These are phyloP conservation scores for Rotaria magnacalcarata DNA, from an alignment of 2,888 invertebrate species.

Conservation along the genomic window DNA sequence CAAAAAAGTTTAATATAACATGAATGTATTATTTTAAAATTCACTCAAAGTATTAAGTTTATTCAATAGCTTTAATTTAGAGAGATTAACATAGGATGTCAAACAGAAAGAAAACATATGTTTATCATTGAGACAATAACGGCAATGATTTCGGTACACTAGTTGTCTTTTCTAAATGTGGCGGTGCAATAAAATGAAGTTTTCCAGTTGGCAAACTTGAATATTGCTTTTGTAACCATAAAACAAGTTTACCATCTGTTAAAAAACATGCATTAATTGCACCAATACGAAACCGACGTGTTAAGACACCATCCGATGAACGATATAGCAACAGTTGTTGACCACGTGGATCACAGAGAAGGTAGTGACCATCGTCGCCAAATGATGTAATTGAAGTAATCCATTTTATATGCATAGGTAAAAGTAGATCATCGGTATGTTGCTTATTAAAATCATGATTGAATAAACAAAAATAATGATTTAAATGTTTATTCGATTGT, in stretches of 20 bases:
- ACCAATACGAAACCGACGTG: slow-evolving; percentile 24
- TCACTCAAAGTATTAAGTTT: no score
- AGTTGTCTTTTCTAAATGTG: background rate
- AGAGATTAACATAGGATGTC: no score
- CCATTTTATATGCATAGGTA: background rate
- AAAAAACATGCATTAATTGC: background rate
- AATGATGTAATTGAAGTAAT: background rate
- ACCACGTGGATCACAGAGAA: slow-evolving; percentile 33
- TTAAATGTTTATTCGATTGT: background rate
- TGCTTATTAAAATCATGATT: background rate
- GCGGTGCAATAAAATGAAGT: background rate
- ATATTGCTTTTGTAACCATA: slow-evolving; percentile 37
- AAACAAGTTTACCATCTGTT: slow-evolving; percentile 4
- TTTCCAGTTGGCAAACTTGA: background rate
- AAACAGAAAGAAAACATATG: no score
- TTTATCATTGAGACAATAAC: background rate
- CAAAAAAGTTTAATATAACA: no score
- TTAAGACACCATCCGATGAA: background rate
- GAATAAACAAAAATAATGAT: background rate
- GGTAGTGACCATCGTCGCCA: background rate
- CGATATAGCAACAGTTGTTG: slow-evolving; percentile 21
- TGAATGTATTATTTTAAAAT: no score
- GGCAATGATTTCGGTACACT: background rate
- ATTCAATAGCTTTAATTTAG: no score
- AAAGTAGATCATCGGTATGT: background rate